These are phyloP conservation scores for Trachemys scripta DNA, from an alignment of 2,113 vertebrate species.

Conservation along the genomic window DNA sequence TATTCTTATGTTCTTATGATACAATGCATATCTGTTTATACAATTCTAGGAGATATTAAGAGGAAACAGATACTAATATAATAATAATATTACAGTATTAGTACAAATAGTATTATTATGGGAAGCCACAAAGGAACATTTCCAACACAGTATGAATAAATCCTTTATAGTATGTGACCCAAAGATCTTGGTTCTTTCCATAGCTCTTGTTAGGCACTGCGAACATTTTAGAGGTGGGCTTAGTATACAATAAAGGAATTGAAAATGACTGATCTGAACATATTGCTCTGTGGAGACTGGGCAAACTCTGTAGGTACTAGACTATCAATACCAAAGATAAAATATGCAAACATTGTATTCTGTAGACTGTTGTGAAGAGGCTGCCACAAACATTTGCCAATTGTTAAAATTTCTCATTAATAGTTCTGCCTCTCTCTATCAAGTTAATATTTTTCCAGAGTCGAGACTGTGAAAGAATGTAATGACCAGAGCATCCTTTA, in stretches of 20 bases:
- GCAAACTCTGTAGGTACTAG: conserved; percentile 25
- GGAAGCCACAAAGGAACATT: background rate
- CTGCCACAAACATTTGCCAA: conserved; percentile 52
- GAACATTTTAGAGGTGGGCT: background rate
- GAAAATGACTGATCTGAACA: conserved; percentile 25
- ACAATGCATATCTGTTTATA: background rate
- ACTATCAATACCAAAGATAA: conserved; percentile 63
- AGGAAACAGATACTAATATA: background rate
- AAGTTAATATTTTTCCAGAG: conserved; percentile 63
- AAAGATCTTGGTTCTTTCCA: background rate
- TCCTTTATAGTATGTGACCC: background rate
- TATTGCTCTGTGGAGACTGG: conserved; percentile 55
- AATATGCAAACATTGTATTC: conserved; percentile 72
- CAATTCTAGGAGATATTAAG: background rate
- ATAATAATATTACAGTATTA: background rate
- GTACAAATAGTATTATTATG: background rate
- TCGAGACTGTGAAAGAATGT: conserved; percentile 59
- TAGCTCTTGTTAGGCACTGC: background rate
- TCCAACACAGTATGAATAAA: background rate
- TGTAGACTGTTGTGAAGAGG: conserved; percentile 56
- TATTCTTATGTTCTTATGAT: background rate
- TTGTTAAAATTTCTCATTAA: conserved; percentile 61
- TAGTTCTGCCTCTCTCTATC: conserved; percentile 35
- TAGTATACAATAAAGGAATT: background rate
- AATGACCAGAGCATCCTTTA: conserved; percentile 46